A percentile compares a stretch with the other conserved stretches of the same genome.
These are phyloP conservation scores for Hestina assimilis DNA, from an alignment of 1,140 invertebrate genomes.

Conservation along the genomic window DNA sequence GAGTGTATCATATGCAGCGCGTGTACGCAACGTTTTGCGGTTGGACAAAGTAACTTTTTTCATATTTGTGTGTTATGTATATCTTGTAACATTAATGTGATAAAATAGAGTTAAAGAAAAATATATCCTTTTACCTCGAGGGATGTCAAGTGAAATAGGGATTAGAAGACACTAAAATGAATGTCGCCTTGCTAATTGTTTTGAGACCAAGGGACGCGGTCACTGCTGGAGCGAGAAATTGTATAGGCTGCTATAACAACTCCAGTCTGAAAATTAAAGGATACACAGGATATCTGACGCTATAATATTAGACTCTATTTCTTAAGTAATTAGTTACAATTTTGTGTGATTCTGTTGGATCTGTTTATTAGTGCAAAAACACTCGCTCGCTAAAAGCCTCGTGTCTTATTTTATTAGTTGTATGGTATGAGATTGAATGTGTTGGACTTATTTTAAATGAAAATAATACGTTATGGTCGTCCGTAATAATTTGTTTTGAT, in stretches of 20 bases:
- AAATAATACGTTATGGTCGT: too few species aligned
- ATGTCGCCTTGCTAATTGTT: constrained; percentile 59
- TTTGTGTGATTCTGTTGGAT: background rate
- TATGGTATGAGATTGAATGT: too few species aligned
- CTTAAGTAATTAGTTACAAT: background rate
- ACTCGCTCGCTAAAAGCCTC: constrained; percentile 8
- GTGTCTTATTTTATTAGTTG: constrained; percentile 8
- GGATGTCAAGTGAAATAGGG: constrained; percentile 20
- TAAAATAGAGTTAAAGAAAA: too few species aligned
- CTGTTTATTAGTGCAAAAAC: constrained; percentile 10
- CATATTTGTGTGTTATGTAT: too few species aligned
- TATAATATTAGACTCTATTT: background rate
- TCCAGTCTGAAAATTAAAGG: constrained; percentile 33
- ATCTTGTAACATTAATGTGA: too few species aligned
- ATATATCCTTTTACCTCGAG: constrained; percentile 16
- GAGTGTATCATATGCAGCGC: too few species aligned
- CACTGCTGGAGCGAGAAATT: constrained; percentile 57
- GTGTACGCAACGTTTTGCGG: too few species aligned
- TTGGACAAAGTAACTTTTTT: too few species aligned
- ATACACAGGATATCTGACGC: constrained; percentile 2
- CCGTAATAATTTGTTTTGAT: too few species aligned
- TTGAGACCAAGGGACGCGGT: constrained; percentile 57
- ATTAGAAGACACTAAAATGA: constrained; percentile 54
- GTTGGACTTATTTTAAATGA: too few species aligned
- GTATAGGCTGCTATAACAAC: constrained; percentile 52